Evolutionary conservation across 2,113 vertebrate genomes (phyloP).

Genomic region (Paramormyrops kingsleyae): DNA sequence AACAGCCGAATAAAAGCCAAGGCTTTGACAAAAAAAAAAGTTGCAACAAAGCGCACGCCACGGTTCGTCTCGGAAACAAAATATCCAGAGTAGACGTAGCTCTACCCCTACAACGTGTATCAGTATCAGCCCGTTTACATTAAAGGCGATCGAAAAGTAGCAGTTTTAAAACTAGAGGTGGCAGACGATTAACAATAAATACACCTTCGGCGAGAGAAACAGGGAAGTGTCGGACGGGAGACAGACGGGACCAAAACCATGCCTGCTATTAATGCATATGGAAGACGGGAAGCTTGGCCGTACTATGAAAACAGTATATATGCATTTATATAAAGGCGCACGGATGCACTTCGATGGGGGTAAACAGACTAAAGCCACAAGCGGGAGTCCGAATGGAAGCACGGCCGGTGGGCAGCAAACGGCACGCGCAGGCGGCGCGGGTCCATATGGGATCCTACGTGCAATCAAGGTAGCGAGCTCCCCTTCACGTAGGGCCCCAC

Average conservation of each 20-base stretch:
- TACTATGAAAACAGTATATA: not conserved
- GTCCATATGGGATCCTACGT: not conserved
- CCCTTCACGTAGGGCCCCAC: slow-evolving; percentile 35
- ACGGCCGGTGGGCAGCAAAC: not conserved
- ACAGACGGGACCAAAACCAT: not conserved
- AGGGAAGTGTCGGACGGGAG: not conserved
- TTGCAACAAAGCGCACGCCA: slow-evolving; percentile 1
- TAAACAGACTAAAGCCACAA: not conserved
- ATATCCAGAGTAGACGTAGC: not conserved
- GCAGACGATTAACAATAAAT: not conserved
- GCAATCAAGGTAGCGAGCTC: slow-evolving; percentile 34
- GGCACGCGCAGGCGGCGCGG: not conserved
- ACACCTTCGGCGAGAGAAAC: not conserved
- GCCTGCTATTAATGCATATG: not conserved
- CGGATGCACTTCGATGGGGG: not conserved
- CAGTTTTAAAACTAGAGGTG: not conserved
- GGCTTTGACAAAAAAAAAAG: slow-evolving; percentile 3
- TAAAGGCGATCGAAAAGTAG: not conserved
- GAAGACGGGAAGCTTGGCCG: not conserved
- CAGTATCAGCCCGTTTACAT: not conserved
- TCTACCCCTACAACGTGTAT: not conserved
- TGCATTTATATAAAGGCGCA: not conserved
- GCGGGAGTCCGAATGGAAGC: not conserved
- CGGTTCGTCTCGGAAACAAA: not conserved
- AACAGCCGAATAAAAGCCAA: not conserved